A percentile compares a stretch with the other conserved stretches of the same genome.
Conservation (phyloP, 1,140 invertebrate genomes). For the Cyclina sinensis region DNA sequence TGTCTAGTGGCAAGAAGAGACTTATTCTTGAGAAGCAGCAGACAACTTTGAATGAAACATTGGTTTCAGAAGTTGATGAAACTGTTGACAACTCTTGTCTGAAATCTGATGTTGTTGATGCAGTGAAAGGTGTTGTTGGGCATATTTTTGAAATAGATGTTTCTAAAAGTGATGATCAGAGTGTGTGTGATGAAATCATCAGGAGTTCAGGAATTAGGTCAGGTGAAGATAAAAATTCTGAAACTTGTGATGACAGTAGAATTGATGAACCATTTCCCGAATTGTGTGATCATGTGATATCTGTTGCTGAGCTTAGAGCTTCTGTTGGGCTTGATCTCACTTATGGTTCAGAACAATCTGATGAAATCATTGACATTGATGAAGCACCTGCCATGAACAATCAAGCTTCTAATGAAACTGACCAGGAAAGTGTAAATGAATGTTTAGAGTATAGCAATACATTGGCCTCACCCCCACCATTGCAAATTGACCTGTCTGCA, state of each 20-base stretch:
- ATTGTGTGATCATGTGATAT: not conserved
- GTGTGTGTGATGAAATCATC: too few relatives aligned
- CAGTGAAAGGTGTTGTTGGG: not conserved
- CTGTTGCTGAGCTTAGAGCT: not conserved
- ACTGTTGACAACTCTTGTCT: not conserved
- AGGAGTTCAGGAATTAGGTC: not conserved
- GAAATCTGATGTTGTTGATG: not conserved
- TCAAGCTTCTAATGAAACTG: not conserved
- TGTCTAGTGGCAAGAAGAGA: not conserved
- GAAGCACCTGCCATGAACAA: not conserved
- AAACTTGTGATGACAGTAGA: slow-evolving; percentile 1
- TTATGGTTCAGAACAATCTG: not conserved
- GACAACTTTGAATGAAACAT: slow-evolving; percentile 13
- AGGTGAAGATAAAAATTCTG: not conserved
- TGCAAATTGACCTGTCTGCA: not conserved
- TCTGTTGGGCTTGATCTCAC: not conserved
- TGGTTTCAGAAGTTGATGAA: not conserved
- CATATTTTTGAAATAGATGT: not conserved
- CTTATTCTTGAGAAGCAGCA: slow-evolving; percentile 11
- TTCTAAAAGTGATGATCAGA: not conserved
- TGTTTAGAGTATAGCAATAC: not conserved
- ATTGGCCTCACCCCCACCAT: not conserved
- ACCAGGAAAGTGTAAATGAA: not conserved
- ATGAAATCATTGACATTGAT: not conserved
- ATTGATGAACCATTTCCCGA: not conserved